Evolutionary conservation across 2,888 invertebrate genomes (phyloP).

Genomic region (Acronicta leporina): DNA sequence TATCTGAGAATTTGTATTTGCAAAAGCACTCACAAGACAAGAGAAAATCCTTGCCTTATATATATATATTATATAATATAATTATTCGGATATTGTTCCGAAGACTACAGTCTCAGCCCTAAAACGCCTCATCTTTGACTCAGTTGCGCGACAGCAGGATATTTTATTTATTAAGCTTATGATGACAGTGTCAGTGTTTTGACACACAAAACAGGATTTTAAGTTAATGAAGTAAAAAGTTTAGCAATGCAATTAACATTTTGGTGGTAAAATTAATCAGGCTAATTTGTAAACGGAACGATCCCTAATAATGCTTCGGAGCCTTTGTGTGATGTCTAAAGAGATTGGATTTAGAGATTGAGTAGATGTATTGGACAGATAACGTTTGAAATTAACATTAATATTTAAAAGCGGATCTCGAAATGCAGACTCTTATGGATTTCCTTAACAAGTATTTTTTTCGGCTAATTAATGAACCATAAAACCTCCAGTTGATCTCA

Average conservation of each 20-base stretch:
- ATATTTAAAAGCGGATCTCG: slow-evolving; percentile 36
- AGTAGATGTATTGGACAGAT: slow-evolving; percentile 47
- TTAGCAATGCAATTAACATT: slow-evolving; percentile 24
- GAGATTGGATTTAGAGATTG: slow-evolving; percentile 33
- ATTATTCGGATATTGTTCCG: too few species aligned
- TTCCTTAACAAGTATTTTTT: slow-evolving; percentile 46
- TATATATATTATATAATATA: too few species aligned
- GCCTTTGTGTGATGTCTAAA: slow-evolving; percentile 43
- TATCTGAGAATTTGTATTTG: too few species aligned
- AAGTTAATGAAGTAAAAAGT: slow-evolving; percentile 7
- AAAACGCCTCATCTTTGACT: too few species aligned
- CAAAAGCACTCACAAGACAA: too few species aligned
- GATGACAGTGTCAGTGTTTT: not conserved
- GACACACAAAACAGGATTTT: slow-evolving; percentile 34
- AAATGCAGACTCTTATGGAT: slow-evolving; percentile 33
- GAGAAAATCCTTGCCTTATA: too few species aligned
- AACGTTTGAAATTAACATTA: slow-evolving; percentile 34
- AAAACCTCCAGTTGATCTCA: slow-evolving; percentile 36
- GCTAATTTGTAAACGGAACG: slow-evolving; percentile 52
- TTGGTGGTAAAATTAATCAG: slow-evolving; percentile 46
- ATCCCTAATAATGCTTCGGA: slow-evolving; percentile 42
- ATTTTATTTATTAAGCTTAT: not conserved
- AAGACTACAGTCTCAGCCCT: too few species aligned
- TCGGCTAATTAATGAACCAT: slow-evolving; percentile 49
- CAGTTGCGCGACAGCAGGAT: too few species aligned